Evolutionary conservation across 2,797 vertebrate genomes (phyloP), one percentile per base, ranked within the genome.

Genomic region (Lithobates pipiens): DNA sequence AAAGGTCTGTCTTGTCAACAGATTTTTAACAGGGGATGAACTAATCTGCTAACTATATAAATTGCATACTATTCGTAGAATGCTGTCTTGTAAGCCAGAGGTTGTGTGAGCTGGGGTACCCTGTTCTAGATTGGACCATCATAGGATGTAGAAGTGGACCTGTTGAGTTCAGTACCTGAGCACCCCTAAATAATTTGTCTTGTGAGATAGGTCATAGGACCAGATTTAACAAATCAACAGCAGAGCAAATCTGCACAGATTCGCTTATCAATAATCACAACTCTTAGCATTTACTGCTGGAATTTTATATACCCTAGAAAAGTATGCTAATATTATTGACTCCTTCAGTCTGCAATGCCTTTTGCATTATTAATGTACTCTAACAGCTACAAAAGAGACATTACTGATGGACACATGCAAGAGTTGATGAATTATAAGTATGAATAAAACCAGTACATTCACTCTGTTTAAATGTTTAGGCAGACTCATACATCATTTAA

Each of bases 401-500:
- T 69, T 44, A 79, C 68, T 79, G 65, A 79, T 79, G n/a, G 65
- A 67, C 77, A 50, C 15, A 50, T 68, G 23, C 63, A 44, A 44
- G 39, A 46, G 77, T n/a, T 68, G 39, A 69, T 79, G 46, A 42
- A 79, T 69, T 68, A 50, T 69, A 79, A 46, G 77, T 68, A 46
- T 13, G 21, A 65, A 44, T 79, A 79, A 69, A 68, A 79, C 15
- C 63, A 69, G 39, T 69, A 21, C 44, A 80, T 70, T 80, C 77
- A 54, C 77, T 70, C 18, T 54, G 23, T 57, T 29, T 50, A 80
- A 70, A 67, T 57, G 68, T 80, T 80, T 80, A 70, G 44, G 50
- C 9, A 7, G 77, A 70, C 46, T 57, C 68, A 34, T 80, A 29
- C 78, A 71, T 80, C 78, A 80, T 72, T 71, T 71, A 71, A 80